Base-by-base conservation (phyloP, 2,797 vertebrate genomes). In the Sciurus carolinensis region DNA sequence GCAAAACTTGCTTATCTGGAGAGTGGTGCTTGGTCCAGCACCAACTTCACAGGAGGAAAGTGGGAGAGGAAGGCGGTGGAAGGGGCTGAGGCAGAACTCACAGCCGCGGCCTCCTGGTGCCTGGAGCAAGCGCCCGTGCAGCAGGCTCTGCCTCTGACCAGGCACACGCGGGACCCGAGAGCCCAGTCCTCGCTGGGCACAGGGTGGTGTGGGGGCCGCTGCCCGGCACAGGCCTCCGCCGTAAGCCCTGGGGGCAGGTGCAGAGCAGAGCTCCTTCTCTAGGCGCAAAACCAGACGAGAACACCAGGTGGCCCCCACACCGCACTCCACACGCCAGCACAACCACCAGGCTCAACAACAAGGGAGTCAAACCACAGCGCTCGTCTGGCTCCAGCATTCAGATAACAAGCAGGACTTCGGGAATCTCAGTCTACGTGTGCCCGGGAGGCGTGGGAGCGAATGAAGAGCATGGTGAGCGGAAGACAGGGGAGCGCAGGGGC, bases 161-260 rank as follows among this genome's bases (percentile, higher is more conserved):
- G 1, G 1, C 59, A 18, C 22, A 2, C 0, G 0, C 3, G 2
- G 8, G 1, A 24, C 7, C 1, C 5, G 6, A 15, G 11, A 1
- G 44, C 30, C 12, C 1, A 2, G 24, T 1, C 75, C 26, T 7
- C 18, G 0, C 6, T 1, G 6, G 33, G 33, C 42, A 7, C 7
- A 18, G 8, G 33, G 30, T 14, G n/a, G 11, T n/a, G 14, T 0
- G 26, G 47, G 7, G 24, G 2, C 4, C 20, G 33, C 8, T 7
- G 14, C 13, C 36, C 0, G 26, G n/a, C 7, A 12, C 13, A 20
- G 66, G 8, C 17, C 13, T 18, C 52, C 2, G 7, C n/a, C 10
- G 18, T 33, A 1, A 20, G 8, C 4, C 39, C 39, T 4, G 39
- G 39, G 39, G 39, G 11, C 50, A 54, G 47, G 42, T 10, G 54